phyloP scores from a whole-genome alignment of 1,140 invertebrate species.

The Achatina immaculata region DNA sequence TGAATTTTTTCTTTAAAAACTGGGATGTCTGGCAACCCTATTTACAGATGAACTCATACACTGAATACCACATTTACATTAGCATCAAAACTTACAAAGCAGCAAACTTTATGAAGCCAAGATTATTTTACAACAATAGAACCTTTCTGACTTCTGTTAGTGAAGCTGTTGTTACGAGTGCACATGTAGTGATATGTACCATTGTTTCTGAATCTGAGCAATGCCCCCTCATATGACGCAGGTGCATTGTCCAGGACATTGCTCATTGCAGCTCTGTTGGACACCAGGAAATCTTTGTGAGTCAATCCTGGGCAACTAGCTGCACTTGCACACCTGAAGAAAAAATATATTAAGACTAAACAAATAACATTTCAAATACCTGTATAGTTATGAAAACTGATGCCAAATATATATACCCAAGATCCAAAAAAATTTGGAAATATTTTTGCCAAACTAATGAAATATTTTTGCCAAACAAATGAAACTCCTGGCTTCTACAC shows the following conservation, averaged over 20 bases:
- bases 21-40: too few species aligned
- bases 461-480: background rate
- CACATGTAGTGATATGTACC: constrained; percentile 69
- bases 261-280: constrained; percentile 52
- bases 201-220: constrained; percentile 57
- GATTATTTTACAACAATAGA: constrained; percentile 53
- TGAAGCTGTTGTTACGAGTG: constrained; percentile 68
- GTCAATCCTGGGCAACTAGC: constrained; percentile 38
- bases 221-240: constrained; percentile 65
- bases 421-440: background rate
- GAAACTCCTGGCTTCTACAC: background rate
- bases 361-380: background rate
- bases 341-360: background rate
- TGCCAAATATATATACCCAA: background rate
- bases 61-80: too few species aligned
- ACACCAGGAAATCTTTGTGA: constrained; percentile 44
- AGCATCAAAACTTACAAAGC: too few species aligned
- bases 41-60: too few species aligned
- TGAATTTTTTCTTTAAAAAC: too few species aligned
- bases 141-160: constrained; percentile 69
- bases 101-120: background rate
- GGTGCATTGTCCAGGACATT: constrained; percentile 67
- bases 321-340: constrained; percentile 51
- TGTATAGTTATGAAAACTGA: background rate
- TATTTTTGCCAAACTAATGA: background rate